Evolutionary conservation across 2,113 vertebrate species (phyloP).

Genomic region (Xiphorhynchus elegans): DNA sequence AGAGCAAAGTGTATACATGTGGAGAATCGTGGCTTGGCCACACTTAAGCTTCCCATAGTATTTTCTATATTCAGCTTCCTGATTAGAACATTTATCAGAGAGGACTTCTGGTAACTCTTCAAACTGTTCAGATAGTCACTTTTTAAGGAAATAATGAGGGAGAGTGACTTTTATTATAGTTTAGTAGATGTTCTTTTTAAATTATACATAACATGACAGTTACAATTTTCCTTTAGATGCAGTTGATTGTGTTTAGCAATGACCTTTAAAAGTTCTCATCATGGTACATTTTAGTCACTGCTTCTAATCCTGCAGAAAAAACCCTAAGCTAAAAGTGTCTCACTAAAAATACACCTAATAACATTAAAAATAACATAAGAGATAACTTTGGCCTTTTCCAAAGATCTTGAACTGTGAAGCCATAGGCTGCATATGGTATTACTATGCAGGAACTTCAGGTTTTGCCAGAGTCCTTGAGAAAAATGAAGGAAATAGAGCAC

Average conservation of each 20-base stretch:
- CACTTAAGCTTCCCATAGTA: background rate
- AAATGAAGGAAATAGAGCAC: background rate
- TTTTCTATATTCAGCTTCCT: background rate
- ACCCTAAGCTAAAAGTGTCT: background rate
- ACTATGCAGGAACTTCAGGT: background rate
- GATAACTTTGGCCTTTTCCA: background rate
- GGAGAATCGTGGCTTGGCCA: background rate
- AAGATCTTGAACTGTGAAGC: background rate
- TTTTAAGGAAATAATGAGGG: background rate
- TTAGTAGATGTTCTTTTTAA: background rate
- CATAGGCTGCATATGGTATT: background rate
- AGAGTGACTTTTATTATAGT: background rate
- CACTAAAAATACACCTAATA: constrained; percentile 18
- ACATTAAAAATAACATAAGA: constrained; percentile 20
- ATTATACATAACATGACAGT: background rate
- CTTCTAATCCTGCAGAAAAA: background rate
- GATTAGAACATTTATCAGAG: background rate
- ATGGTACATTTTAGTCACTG: background rate
- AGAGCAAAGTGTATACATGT: accelerated
- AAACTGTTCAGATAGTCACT: background rate
- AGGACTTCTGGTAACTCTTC: background rate
- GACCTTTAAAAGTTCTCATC: constrained; percentile 41
- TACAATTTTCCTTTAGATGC: background rate
- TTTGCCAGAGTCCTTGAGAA: background rate
- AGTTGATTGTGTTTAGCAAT: background rate